These are phyloP conservation scores for Paratrypauchen microcephalus DNA, from an alignment of 2,797 vertebrate genomes.

Conservation along the genomic window DNA sequence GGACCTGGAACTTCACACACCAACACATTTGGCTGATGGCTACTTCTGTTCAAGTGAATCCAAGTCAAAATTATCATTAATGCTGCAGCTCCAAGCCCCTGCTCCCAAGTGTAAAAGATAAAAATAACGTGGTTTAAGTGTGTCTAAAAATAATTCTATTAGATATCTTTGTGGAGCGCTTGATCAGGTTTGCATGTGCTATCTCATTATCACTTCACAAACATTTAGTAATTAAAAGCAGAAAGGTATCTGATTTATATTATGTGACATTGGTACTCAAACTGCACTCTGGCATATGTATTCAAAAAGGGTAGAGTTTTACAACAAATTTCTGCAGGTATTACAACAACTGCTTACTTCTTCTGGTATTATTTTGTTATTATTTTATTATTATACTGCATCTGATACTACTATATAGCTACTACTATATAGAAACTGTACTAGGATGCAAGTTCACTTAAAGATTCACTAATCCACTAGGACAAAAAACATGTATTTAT, in stretches of 20 bases:
- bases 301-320: too few relatives aligned
- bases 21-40: background rate
- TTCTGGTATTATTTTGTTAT: too few relatives aligned
- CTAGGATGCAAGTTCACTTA: too few relatives aligned
- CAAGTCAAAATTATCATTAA: background rate
- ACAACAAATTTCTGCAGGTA: too few relatives aligned
- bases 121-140: conserved; percentile 2
- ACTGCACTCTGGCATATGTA: too few relatives aligned
- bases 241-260: background rate
- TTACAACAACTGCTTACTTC: too few relatives aligned
- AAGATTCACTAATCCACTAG: too few relatives aligned
- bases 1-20: conserved; percentile 8
- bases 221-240: background rate
- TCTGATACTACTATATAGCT: too few relatives aligned
- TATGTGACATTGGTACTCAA: too few relatives aligned
- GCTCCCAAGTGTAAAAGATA: background rate
- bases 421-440: too few relatives aligned
- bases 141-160: background rate
- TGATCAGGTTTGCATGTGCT: background rate
- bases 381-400: too few relatives aligned
- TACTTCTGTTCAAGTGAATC: conserved; percentile 1
- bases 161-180: background rate
- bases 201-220: background rate
- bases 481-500: too few relatives aligned
- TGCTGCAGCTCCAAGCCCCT: background rate